Evolutionary conservation across 2,888 invertebrate species (phyloP).

Genomic region (Pogonocherus hispidulus): DNA sequence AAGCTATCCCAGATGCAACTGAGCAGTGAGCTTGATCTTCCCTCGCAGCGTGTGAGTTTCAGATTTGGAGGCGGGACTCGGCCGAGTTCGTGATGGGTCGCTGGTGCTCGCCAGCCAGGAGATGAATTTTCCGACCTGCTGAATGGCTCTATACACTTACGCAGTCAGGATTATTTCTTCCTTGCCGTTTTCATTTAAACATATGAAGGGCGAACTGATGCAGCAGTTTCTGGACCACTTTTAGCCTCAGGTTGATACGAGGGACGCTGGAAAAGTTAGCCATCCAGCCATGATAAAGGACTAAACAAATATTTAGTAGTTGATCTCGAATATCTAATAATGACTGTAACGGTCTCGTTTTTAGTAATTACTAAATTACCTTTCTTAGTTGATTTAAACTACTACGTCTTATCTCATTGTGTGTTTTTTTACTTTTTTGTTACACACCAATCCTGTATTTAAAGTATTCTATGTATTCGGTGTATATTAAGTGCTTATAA

Average conservation of each 20-base stretch:
- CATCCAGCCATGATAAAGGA: no score
- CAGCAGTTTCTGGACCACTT: no score
- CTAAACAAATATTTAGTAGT: no score
- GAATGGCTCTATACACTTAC: constrained; percentile 27
- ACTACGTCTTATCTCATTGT: no score
- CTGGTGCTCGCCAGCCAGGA: neutral
- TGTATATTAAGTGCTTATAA: no score
- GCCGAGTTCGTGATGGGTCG: constrained; percentile 4
- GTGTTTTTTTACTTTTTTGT: no score
- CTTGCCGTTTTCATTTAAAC: neutral
- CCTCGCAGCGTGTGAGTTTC: constrained; percentile 26
- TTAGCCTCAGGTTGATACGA: neutral
- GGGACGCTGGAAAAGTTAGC: neutral
- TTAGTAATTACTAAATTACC: no score
- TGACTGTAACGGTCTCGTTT: no score
- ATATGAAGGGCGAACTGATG: neutral
- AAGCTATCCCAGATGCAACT: constrained; percentile 33
- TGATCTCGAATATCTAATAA: no score
- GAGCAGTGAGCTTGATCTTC: constrained; percentile 28
- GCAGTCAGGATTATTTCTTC: constrained; percentile 18
- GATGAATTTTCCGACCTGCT: constrained; percentile 30
- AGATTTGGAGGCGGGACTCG: constrained; percentile 36
- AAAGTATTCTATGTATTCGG: no score
- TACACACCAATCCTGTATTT: no score
- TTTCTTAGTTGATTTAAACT: no score